Conservation (phyloP, 1,140 invertebrate genomes). For the Saxidomus purpurata region DNA sequence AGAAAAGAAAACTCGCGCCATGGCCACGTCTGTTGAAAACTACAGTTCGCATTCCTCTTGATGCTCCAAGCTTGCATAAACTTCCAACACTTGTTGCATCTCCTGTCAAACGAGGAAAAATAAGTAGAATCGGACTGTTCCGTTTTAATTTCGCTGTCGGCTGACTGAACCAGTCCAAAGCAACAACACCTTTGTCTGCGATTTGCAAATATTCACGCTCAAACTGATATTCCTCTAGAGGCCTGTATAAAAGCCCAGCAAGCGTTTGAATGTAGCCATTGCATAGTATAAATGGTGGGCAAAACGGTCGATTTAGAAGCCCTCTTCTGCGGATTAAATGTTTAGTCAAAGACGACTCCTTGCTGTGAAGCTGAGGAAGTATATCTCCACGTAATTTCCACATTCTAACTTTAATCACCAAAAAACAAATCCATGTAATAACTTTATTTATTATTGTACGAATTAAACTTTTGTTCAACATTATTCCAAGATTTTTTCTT, state of each 20-base stretch:
- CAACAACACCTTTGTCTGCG: conserved; percentile 54
- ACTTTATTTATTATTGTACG: background rate
- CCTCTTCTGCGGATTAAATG: conserved; percentile 31
- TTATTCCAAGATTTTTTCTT: background rate
- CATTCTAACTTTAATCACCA: background rate
- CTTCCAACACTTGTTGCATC: conserved; percentile 63
- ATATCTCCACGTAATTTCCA: conserved; percentile 23
- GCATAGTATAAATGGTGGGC: conserved; percentile 10
- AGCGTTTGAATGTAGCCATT: conserved; percentile 42
- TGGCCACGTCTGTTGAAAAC: conserved; percentile 82
- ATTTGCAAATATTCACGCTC: conserved; percentile 60
- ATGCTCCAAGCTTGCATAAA: conserved; percentile 69
- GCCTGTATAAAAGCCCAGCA: conserved; percentile 28
- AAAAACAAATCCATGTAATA: background rate
- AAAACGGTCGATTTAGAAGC: conserved; percentile 48
- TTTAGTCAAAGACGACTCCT: conserved; percentile 50
- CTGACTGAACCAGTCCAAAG: conserved; percentile 46
- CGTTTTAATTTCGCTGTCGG: background rate
- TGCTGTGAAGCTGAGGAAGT: conserved; percentile 25
- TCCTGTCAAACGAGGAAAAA: conserved; percentile 76
- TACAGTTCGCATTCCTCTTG: conserved; percentile 72
- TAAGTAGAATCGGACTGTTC: conserved; percentile 49
- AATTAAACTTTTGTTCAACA: background rate
- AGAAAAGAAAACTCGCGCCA: conserved; percentile 75
- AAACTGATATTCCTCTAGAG: conserved; percentile 16